Base-by-base conservation (phyloP, 2,797 vertebrate genomes). In the Sebastes jordani region DNA sequence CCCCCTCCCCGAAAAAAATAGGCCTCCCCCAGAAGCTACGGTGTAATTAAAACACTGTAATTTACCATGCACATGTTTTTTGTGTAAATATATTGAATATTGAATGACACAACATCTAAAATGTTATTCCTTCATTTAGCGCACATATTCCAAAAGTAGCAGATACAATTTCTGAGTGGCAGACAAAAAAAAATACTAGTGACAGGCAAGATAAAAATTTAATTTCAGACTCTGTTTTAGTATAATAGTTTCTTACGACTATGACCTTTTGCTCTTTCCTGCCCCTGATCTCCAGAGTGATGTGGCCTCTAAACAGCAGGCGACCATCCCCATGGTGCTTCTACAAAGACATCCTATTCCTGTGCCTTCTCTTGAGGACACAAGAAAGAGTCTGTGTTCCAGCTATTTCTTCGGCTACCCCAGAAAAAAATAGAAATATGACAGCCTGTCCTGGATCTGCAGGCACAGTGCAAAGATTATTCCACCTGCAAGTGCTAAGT, bases 341-440 rank as follows among this genome's bases (percentile, higher is more conserved):
- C 78, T 61, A 75, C 58, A 81, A 66, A 86, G 64, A 61, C 9
- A 61, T 55, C 54, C 13, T 36, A 9, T 80, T 81, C 46, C 74
- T 30, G 18, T 72, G 29, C 4, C 34, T 56, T 79, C 65, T 66
- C 22, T 66, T 38, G 61, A 61, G 49, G 63, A 52, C 29, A 70
- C 52, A 68, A 36, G 32, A 85, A 49, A 81, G 11, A 64, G 25
- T 71, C 46, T 66, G 20, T 59, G 42, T 81, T 80, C 22, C 55
- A 78, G 34, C 34, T 34, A 20, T 83, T 88, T 76, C 42, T 67
- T 46, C 14, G 13, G 54, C 46, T 32, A 56, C 59, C 25, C 52
- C 25, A 14, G 10, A 62, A 60, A 56, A 36, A 36, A 36, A 32
- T 10, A n/a, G 14, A 73, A 78, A 75, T 56, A 71, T n/a, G 23